These are phyloP conservation scores for Amphipoea lucens DNA, from an alignment of 2,888 invertebrate genomes.

Conservation along the genomic window DNA sequence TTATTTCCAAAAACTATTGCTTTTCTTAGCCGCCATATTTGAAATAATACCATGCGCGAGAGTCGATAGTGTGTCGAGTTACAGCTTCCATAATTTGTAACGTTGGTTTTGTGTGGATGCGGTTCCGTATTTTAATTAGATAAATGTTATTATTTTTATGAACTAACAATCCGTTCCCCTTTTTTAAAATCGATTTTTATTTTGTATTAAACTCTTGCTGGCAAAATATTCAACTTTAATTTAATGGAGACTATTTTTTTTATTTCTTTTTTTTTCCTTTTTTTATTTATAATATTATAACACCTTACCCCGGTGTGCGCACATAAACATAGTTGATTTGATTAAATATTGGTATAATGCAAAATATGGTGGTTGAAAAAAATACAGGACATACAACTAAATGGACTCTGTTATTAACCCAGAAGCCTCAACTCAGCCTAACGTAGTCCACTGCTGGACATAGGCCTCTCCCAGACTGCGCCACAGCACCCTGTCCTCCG, in stretches of 20 bases:
- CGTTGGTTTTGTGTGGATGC: conserved; percentile 53
- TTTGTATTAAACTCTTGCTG: not conserved
- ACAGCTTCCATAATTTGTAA: conserved; percentile 59
- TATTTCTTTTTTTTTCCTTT: not conserved
- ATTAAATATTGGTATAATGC: not conserved
- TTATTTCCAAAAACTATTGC: conserved; percentile 56
- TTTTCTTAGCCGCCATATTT: conserved; percentile 59
- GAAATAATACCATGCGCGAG: conserved; percentile 57
- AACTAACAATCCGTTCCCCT: not conserved
- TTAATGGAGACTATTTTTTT: not conserved
- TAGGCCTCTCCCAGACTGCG: too few relatives aligned
- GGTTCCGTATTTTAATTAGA: conserved; percentile 21
- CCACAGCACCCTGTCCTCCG: too few relatives aligned
- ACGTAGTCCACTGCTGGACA: too few relatives aligned
- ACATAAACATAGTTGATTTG: not conserved
- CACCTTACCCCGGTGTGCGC: not conserved
- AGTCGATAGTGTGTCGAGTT: conserved; percentile 68
- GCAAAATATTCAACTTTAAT: not conserved
- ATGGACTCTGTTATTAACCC: not conserved
- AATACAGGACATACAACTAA: not conserved
- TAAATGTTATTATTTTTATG: not conserved
- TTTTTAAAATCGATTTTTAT: not conserved
- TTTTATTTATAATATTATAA: not conserved
- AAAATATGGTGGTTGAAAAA: not conserved
- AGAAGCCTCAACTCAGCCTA: not conserved